A percentile compares a stretch with the other conserved stretches of the same genome.
phyloP scores from a whole-genome alignment of 2,888 invertebrate genomes.

The Nudaria mundana region DNA sequence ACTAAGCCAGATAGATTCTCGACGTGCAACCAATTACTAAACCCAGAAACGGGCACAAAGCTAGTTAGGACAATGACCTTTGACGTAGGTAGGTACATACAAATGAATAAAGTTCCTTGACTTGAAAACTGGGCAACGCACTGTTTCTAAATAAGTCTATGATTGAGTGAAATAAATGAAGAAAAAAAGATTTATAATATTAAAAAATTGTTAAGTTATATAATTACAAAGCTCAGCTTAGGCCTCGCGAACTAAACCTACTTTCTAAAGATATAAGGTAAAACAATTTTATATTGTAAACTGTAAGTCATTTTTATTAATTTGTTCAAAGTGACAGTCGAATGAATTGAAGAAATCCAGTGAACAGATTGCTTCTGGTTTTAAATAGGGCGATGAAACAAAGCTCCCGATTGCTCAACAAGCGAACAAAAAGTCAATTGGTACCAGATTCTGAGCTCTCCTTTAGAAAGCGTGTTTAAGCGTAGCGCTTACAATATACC shows the following conservation, averaged over 20 bases:
- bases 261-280: no score
- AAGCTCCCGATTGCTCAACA: constrained; percentile 29
- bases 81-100: neutral
- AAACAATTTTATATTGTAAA: no score
- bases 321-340: neutral
- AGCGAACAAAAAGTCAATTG: constrained; percentile 57
- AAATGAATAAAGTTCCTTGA: neutral
- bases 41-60: neutral
- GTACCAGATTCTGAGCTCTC: constrained; percentile 31
- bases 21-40: neutral
- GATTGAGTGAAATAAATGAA: no score
- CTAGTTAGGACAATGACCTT: neutral
- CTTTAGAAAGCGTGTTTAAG: constrained; percentile 47
- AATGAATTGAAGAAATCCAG: constrained; percentile 11
- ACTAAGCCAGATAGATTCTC: neutral
- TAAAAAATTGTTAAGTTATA: no score
- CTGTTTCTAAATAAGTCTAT: neutral
- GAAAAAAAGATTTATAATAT: no score
- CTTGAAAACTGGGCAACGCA: neutral
- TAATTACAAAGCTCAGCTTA: no score
- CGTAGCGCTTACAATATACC: constrained; percentile 58
- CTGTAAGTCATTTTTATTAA: no score
- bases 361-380: constrained; percentile 14
- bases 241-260: no score
- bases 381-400: constrained; percentile 29